Base-by-base conservation (phyloP, 2,888 invertebrate species). In the Capitulum mitella region DNA sequence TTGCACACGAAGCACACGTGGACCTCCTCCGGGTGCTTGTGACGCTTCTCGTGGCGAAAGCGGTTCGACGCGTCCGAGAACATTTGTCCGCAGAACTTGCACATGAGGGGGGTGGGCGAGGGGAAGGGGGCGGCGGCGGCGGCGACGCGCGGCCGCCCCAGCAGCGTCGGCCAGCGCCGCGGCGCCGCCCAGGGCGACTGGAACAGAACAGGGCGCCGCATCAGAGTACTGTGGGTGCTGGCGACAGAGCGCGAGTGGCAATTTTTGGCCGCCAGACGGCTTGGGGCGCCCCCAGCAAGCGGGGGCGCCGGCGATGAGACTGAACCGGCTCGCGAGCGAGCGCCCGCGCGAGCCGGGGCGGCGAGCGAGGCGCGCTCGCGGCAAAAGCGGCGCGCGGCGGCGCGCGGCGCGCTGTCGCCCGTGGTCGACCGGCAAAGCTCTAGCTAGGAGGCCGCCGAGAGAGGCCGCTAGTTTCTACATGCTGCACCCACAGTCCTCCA, bases 1-100 rank as follows among this genome's bases (percentile, higher is more conserved):
- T 76, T 76, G 76, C 76, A 76, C 29, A 76, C 76, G 76, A 76
- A 76, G 32, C 76, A 76, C 29, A 76, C 76, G 46, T 76, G 76
- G 46, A 76, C 76, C 46, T 76, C 76, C 8, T 76, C 76, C 19
- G 76, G 76, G 32, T 76, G 76, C 19, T 76, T 76, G 76, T 76
- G 76, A 3, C 76, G 76, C 76, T 76, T 76, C 76, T 76, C 76
- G 46, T 76, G 76, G 3, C 76, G 76, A 32, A 76, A 76, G 29
- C 76, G 43, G 76, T 76, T 76, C 46, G 76, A 76, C 43, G 76
- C 76, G 19, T 76, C 76, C 16, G 76, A 76, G 76, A 76, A 76
- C 76, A 76, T 76, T 48, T 76, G 76, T 0, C 76, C 76, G 43
- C 76, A 76, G 76, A 46, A 76, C 76, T 76, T 76, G 46, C 76